Conservation (phyloP, 2,113 vertebrate genomes). For the Junco hyemalis region DNA sequence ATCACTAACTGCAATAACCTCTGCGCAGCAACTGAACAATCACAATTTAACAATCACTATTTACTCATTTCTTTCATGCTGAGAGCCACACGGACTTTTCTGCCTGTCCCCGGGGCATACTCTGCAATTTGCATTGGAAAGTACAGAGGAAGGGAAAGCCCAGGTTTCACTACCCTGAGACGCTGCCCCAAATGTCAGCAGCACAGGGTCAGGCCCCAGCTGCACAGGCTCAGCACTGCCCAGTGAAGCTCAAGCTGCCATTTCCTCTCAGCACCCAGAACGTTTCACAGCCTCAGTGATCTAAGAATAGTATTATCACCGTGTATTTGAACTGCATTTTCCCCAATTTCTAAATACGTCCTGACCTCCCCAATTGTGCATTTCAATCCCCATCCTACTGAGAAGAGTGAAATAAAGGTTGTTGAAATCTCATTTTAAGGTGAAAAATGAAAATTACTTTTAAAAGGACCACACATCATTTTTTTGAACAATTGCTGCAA, state of each 20-base stretch:
- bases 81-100: background rate
- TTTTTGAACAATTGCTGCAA: background rate
- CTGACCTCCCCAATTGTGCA: background rate
- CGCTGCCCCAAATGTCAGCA: background rate
- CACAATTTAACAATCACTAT: background rate
- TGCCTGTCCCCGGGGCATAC: background rate
- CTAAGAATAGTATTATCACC: background rate
- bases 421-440: background rate
- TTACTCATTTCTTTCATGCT: background rate
- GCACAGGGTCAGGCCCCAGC: background rate
- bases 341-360: background rate
- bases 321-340: background rate
- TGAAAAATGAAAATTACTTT: background rate
- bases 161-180: background rate
- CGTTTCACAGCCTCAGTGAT: background rate
- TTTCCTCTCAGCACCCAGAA: background rate
- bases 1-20: background rate
- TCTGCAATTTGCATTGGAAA: constrained; percentile 27
- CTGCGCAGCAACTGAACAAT: background rate
- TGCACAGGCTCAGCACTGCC: background rate
- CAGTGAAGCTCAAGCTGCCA: background rate
- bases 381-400: background rate
- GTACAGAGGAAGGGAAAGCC: background rate
- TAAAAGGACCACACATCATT: background rate
- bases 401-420: background rate